A percentile compares a stretch with the other conserved stretches of the same genome.
phyloP scores from a whole-genome alignment of 1,140 invertebrate species.

The Meloidogyne exigua region DNA sequence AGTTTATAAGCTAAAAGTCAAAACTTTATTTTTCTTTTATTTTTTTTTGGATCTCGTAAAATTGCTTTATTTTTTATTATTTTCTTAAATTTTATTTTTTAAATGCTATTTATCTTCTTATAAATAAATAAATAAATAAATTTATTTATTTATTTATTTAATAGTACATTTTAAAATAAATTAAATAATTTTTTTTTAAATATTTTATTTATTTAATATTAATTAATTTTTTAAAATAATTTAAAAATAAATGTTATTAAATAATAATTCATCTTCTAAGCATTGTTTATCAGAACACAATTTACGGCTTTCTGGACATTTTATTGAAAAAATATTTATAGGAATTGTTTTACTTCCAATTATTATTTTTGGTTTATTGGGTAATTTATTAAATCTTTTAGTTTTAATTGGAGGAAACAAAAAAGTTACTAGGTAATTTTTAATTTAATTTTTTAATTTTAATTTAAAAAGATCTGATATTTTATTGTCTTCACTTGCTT shows the following conservation, averaged over 20 bases:
- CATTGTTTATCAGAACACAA: constrained; percentile 29
- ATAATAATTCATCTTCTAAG: background rate
- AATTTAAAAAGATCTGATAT: constrained; percentile 30
- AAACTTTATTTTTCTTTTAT: too few species aligned
- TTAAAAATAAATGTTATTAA: constrained; percentile 4
- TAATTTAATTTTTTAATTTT: background rate
- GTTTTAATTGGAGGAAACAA: constrained; percentile 16
- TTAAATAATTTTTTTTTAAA: too few species aligned
- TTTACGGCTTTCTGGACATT: constrained; percentile 25
- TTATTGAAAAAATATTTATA: constrained; percentile 32
- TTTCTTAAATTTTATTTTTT: too few species aligned
- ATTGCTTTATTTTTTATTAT: too few species aligned
- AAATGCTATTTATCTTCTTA: too few species aligned
- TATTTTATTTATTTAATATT: background rate
- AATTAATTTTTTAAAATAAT: too few species aligned
- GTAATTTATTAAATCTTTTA: constrained; percentile 33
- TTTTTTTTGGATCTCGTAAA: too few species aligned
- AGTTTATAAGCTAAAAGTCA: too few species aligned
- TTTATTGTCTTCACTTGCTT: constrained; percentile 30
- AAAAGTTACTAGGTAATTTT: background rate
- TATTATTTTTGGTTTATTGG: constrained; percentile 34
- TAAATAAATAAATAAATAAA: too few species aligned
- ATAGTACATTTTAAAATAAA: background rate
- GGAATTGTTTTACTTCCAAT: constrained; percentile 32
- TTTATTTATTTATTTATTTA: too few species aligned